Conservation (phyloP, 2,797 vertebrate species). For the Chaetophractus vellerosus region DNA sequence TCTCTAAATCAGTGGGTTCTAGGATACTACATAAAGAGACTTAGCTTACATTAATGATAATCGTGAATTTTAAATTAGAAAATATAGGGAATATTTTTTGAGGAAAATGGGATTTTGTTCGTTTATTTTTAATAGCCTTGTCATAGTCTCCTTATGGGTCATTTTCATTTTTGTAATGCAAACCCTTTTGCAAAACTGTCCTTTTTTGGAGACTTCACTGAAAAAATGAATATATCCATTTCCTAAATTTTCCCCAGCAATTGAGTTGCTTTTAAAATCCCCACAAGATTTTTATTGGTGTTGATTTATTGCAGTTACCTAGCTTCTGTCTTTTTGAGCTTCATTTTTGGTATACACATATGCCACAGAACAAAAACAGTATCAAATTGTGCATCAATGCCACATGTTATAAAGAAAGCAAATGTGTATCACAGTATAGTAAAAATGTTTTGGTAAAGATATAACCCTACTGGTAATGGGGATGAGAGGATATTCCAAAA, state of each 20-base stretch:
- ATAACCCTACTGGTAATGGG: background rate
- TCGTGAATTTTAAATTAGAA: background rate
- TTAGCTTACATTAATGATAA: background rate
- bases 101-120: slow-evolving; percentile 11
- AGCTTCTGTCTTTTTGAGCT: slow-evolving; percentile 32
- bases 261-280: slow-evolving; percentile 74
- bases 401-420: background rate
- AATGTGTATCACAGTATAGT: background rate
- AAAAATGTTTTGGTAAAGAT: background rate
- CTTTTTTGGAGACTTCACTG: slow-evolving; percentile 69
- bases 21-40: background rate
- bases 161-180: slow-evolving; percentile 50
- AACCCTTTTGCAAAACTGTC: slow-evolving; percentile 64
- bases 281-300: slow-evolving; percentile 54
- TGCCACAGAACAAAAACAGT: background rate
- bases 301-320: slow-evolving; percentile 72
- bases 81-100: background rate
- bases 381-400: background rate
- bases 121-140: slow-evolving; percentile 44
- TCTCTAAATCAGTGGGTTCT: background rate
- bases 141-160: slow-evolving; percentile 43
- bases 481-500: background rate
- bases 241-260: slow-evolving; percentile 77
- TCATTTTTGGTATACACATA: background rate
- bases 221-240: slow-evolving; percentile 83